These are phyloP conservation scores for Lepus americanus DNA, from an alignment of 2,113 vertebrate species.

Conservation along the genomic window DNA sequence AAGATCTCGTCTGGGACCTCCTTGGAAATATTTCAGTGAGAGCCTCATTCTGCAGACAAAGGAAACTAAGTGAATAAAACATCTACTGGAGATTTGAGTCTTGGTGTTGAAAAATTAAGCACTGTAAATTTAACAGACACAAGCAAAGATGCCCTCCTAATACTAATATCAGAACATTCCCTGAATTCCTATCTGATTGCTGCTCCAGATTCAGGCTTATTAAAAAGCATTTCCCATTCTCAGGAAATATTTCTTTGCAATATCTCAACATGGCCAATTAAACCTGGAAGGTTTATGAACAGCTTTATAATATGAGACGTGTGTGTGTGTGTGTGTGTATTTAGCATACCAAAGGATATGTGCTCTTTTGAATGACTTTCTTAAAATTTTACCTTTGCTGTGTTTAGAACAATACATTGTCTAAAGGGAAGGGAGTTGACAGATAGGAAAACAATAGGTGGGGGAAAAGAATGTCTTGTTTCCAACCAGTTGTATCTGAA, in stretches of 20 bases:
- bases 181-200: conserved; percentile 3
- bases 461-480: not conserved
- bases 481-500: not conserved
- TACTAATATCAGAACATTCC: conserved; percentile 12
- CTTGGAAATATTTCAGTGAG: conserved; percentile 74
- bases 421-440: not conserved
- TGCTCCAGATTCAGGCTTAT: not conserved
- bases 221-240: not conserved
- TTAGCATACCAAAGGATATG: not conserved
- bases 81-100: conserved; percentile 57
- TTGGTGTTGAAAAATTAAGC: conserved; percentile 67
- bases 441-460: not conserved
- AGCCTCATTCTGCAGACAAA: conserved; percentile 78
- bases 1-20: conserved; percentile 72
- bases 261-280: conserved; percentile 12
- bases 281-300: not conserved
- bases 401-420: not conserved
- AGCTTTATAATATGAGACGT: not conserved
- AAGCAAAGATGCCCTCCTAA: conserved; percentile 31
- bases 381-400: not conserved
- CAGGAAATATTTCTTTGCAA: not conserved
- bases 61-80: conserved; percentile 61
- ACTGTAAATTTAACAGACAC: conserved; percentile 47
- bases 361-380: conserved; percentile 30
- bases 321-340: not conserved